phyloP scores from a whole-genome alignment of 1,140 invertebrate genomes.

The Drosophila yakuba region DNA sequence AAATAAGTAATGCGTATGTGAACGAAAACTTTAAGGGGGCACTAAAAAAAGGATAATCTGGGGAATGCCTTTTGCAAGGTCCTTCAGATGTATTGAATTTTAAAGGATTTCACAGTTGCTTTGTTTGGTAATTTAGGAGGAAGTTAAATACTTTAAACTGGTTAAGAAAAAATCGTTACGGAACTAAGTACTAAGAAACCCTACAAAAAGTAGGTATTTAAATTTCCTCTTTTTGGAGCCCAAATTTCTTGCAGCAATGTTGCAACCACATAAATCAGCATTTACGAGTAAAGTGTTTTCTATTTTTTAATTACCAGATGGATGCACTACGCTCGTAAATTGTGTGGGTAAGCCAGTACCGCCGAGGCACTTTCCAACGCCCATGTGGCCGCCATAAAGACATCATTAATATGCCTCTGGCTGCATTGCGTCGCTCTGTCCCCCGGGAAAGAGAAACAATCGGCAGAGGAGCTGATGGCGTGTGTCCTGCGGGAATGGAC shows the following conservation, averaged over 20 bases:
- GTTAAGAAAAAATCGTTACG: too few species aligned
- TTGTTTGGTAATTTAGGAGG: too few species aligned
- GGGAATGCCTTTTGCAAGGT: not conserved
- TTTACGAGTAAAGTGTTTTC: constrained; percentile 50
- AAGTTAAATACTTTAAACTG: not conserved
- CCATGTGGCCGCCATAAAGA: constrained; percentile 42
- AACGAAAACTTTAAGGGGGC: not conserved
- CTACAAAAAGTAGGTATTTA: not conserved
- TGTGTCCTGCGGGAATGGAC: constrained; percentile 34
- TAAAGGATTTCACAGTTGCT: too few species aligned
- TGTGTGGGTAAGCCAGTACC: constrained; percentile 34
- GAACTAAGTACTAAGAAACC: not conserved
- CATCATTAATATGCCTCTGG: constrained; percentile 66
- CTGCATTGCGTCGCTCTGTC: constrained; percentile 15
- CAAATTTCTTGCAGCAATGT: not conserved
- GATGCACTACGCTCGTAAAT: constrained; percentile 69
- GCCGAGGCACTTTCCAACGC: not conserved
- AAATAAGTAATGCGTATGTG: constrained; percentile 27
- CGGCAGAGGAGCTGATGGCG: constrained; percentile 22
- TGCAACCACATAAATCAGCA: constrained; percentile 62
- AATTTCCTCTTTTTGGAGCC: not conserved
- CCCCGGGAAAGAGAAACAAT: constrained; percentile 33
- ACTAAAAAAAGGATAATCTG: not conserved
- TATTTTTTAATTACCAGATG: constrained; percentile 75
- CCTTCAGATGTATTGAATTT: too few species aligned